These are phyloP conservation scores for Metallyticus violacea DNA, from an alignment of 2,888 invertebrate genomes.

Conservation along the genomic window DNA sequence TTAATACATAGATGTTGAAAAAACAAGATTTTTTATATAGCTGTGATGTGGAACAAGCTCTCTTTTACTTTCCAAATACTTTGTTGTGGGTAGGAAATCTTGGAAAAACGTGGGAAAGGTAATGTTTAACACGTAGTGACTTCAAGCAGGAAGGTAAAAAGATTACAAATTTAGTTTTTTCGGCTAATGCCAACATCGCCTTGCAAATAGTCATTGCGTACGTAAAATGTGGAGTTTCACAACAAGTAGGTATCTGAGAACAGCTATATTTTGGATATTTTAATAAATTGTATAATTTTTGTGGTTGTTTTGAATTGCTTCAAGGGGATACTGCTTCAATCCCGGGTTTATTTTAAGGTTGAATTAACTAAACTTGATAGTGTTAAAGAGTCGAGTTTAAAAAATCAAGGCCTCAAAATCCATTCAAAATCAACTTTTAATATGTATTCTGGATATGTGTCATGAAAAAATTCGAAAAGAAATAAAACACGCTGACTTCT, in stretches of 20 bases:
- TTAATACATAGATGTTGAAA: not conserved
- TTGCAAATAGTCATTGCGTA: slow-evolving; percentile 33
- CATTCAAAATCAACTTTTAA: slow-evolving; percentile 41
- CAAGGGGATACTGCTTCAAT: slow-evolving; percentile 37
- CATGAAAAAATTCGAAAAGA: slow-evolving; percentile 37
- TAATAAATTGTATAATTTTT: slow-evolving; percentile 42
- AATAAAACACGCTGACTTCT: no score
- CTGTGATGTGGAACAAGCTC: slow-evolving; percentile 1
- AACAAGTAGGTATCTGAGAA: slow-evolving; percentile 37
- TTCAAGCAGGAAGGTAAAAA: slow-evolving; percentile 25
- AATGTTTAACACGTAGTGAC: slow-evolving; percentile 32
- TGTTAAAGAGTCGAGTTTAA: slow-evolving; percentile 38
- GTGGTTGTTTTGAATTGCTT: slow-evolving; percentile 40
- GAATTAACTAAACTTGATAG: slow-evolving; percentile 38
- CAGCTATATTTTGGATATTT: slow-evolving; percentile 37
- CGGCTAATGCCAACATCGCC: slow-evolving; percentile 32
- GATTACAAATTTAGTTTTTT: not conserved
- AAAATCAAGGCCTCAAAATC: slow-evolving; percentile 37
- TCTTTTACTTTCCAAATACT: slow-evolving; percentile 37
- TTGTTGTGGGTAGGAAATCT: slow-evolving; percentile 29
- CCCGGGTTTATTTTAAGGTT: slow-evolving; percentile 38
- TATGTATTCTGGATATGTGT: slow-evolving; percentile 40
- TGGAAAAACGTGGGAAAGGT: slow-evolving; percentile 32
- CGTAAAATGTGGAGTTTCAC: slow-evolving; percentile 29
- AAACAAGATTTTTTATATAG: slow-evolving; percentile 10